Conservation (phyloP, 2,113 vertebrate genomes). For the Piaya cayana region DNA sequence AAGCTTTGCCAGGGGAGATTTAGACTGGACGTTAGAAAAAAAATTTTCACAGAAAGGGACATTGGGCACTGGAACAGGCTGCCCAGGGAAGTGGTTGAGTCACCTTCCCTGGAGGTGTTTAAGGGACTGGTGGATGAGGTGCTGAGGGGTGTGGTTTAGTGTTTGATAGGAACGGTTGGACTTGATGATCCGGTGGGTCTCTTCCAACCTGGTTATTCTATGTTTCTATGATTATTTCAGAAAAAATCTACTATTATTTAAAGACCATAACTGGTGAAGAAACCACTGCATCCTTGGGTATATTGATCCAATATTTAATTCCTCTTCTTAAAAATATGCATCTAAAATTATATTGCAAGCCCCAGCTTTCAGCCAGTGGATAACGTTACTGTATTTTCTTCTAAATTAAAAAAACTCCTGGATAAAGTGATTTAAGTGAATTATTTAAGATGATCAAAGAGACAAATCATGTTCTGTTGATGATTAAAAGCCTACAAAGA, state of each 20-base stretch:
- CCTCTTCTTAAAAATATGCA: background rate
- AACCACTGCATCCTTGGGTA: background rate
- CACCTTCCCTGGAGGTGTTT: too few species aligned
- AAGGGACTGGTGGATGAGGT: too few species aligned
- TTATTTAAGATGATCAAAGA: conserved; percentile 12
- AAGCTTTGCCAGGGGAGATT: too few species aligned
- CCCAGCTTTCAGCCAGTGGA: background rate
- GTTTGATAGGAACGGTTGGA: too few species aligned
- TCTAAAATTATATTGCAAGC: background rate
- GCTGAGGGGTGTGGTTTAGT: too few species aligned
- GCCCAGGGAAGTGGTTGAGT: too few species aligned
- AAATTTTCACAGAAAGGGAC: too few species aligned
- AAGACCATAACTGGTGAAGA: background rate
- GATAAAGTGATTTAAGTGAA: background rate
- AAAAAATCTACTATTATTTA: background rate
- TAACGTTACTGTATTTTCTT: background rate
- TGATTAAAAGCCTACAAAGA: background rate
- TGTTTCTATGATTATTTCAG: background rate
- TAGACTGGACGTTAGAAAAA: too few species aligned
- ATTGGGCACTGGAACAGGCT: too few species aligned
- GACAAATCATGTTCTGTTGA: background rate
- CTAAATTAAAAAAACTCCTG: background rate
- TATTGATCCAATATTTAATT: background rate
- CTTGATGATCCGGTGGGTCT: too few species aligned
- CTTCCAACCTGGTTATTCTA: too few species aligned